A percentile compares a stretch with the other conserved stretches of the same genome.
Evolutionary conservation across 2,797 vertebrate genomes (phyloP).

Genomic region (Halcyon smyrnensis): DNA sequence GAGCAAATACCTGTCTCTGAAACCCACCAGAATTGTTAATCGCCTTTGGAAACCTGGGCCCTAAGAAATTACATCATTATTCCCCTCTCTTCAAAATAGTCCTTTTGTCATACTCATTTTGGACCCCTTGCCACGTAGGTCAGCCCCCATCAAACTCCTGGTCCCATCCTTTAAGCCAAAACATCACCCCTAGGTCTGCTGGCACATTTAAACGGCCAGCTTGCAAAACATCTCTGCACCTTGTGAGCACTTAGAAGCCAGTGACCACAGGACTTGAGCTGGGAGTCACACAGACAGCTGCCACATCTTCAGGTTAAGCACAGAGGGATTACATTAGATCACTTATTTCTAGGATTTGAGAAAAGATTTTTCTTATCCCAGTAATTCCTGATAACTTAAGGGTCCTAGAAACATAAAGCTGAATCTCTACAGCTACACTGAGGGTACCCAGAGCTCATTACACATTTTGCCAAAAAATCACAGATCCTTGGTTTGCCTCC

Average conservation of each 20-base stretch:
- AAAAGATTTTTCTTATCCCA: neutral
- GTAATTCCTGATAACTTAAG: neutral
- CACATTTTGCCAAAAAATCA: neutral
- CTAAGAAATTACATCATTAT: neutral
- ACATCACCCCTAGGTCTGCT: neutral
- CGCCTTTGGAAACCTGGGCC: neutral
- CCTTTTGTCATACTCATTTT: neutral
- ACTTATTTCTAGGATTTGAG: neutral
- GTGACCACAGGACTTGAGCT: rapidly evolving
- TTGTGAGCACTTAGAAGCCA: neutral
- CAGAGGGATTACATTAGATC: conserved; percentile 5
- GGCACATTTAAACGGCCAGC: neutral
- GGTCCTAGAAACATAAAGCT: neutral
- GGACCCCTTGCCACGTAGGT: neutral
- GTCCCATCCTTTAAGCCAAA: neutral
- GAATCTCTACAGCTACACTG: neutral
- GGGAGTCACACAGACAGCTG: neutral
- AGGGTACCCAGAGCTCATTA: neutral
- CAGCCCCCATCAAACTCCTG: neutral
- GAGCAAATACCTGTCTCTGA: neutral
- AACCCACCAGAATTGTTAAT: neutral
- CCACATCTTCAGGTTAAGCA: neutral
- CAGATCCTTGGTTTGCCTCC: neutral
- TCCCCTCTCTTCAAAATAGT: neutral
- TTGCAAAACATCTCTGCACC: neutral